phyloP scores from a whole-genome alignment of 2,888 invertebrate species.

The Noctua fimbriata region DNA sequence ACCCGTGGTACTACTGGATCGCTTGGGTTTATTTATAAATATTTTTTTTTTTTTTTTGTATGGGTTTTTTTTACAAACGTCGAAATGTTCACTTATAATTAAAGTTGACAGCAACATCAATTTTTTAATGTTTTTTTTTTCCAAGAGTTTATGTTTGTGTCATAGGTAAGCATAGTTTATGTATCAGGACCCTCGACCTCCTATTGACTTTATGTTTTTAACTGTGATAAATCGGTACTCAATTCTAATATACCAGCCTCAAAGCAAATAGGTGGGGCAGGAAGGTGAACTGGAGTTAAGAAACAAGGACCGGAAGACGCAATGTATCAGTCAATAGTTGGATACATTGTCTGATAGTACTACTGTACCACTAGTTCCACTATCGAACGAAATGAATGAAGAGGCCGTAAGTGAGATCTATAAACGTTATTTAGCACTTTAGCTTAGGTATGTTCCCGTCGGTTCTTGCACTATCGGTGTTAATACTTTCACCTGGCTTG shows the following conservation, averaged over 20 bases:
- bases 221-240: neutral
- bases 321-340: neutral
- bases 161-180: neutral
- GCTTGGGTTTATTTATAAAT: too few relatives aligned
- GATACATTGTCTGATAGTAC: neutral
- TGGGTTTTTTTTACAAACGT: too few relatives aligned
- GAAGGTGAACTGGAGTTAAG: slow-evolving; percentile 8
- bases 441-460: neutral
- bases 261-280: slow-evolving; percentile 23
- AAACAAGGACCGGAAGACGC: slow-evolving; percentile 28
- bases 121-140: neutral
- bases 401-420: neutral
- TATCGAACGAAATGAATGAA: neutral
- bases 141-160: neutral
- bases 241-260: neutral
- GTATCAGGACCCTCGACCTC: neutral
- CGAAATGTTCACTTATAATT: neutral
- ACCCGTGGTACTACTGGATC: too few relatives aligned
- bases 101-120: neutral
- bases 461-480: neutral
- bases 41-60: too few relatives aligned
- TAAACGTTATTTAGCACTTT: neutral
- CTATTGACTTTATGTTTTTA: neutral
- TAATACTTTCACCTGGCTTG: neutral
- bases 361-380: neutral